Conservation (phyloP, 2,888 invertebrate species). For the Drosophila acutilabella region DNA sequence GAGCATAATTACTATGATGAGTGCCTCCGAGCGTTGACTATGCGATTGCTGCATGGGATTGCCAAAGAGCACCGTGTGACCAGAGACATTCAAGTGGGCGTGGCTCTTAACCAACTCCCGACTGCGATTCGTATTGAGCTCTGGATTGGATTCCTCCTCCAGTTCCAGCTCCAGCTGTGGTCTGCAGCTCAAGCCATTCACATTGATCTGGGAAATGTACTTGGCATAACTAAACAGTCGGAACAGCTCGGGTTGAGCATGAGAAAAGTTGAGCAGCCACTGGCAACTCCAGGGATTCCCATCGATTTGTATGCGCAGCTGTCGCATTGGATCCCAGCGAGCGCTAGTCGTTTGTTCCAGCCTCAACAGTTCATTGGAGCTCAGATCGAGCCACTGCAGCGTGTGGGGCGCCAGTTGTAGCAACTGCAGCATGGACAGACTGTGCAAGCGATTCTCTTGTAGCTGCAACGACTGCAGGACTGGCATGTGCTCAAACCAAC, state of each 20-base stretch:
- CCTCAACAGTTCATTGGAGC: conserved; percentile 61
- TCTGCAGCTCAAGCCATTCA: conserved; percentile 82
- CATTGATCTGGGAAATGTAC: conserved; percentile 83
- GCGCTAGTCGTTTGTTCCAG: conserved; percentile 47
- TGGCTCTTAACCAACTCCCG: conserved; percentile 8
- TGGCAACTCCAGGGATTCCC: conserved; percentile 83
- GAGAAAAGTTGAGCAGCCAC: conserved; percentile 82
- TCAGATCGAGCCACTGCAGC: conserved; percentile 61
- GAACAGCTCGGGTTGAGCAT: conserved; percentile 80
- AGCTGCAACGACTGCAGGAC: conserved; percentile 63
- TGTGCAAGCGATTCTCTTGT: conserved; percentile 66
- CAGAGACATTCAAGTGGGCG: conserved; percentile 62
- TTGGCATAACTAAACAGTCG: conserved; percentile 82
- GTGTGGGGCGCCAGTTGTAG: conserved; percentile 38
- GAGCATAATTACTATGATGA: conserved; percentile 83
- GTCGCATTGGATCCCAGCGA: conserved; percentile 30
- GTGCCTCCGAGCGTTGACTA: conserved; percentile 81
- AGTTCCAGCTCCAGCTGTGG: conserved; percentile 60
- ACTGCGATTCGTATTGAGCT: conserved; percentile 7
- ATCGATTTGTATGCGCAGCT: conserved; percentile 76
- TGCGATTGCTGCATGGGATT: conserved; percentile 77
- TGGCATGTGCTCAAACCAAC: conserved; percentile 67
- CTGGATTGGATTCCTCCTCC: conserved; percentile 16
- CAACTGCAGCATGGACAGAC: conserved; percentile 58
- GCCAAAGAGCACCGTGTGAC: conserved; percentile 77